Percentiles rank a stretch among this genome's conserved stretches.
phyloP scores from a whole-genome alignment of 2,113 vertebrate species.

The Semicossyphus pulcher region DNA sequence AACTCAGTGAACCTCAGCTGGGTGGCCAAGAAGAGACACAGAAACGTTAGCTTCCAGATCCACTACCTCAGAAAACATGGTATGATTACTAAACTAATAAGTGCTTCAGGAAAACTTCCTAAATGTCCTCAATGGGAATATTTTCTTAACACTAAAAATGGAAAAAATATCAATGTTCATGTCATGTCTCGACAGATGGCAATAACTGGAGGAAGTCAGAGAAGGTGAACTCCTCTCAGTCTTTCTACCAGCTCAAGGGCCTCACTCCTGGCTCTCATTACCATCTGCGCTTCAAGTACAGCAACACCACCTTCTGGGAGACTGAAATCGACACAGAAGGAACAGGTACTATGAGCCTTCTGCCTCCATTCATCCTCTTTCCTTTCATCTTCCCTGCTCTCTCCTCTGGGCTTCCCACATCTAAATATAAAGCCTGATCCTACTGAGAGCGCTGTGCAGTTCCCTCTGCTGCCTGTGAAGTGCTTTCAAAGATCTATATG shows the following conservation, averaged over 20 bases:
- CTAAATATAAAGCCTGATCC: slow-evolving; percentile 65
- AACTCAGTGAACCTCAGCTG: slow-evolving; percentile 87
- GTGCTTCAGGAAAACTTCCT: neutral
- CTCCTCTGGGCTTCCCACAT: slow-evolving; percentile 57
- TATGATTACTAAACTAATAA: slow-evolving; percentile 32
- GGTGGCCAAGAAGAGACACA: slow-evolving; percentile 84
- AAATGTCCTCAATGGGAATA: neutral
- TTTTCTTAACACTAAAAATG: neutral
- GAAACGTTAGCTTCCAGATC: slow-evolving; percentile 84
- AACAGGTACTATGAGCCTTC: slow-evolving; percentile 72
- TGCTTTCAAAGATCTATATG: slow-evolving; percentile 62
- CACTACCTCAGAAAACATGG: slow-evolving; percentile 80
- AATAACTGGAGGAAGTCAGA: slow-evolving; percentile 59
- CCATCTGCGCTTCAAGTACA: slow-evolving; percentile 71
- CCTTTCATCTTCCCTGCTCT: slow-evolving; percentile 47
- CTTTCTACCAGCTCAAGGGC: slow-evolving; percentile 82
- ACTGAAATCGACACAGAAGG: slow-evolving; percentile 76
- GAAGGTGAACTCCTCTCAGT: slow-evolving; percentile 83
- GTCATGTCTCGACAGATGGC: slow-evolving; percentile 54
- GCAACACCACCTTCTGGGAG: slow-evolving; percentile 72
- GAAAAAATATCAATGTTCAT: neutral
- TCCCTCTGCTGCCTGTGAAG: slow-evolving; percentile 50
- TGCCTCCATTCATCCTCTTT: slow-evolving; percentile 44
- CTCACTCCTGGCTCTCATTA: slow-evolving; percentile 84
- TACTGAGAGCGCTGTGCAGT: slow-evolving; percentile 42